Conservation (phyloP, 2,888 invertebrate genomes). For the Cantharis nigra region DNA sequence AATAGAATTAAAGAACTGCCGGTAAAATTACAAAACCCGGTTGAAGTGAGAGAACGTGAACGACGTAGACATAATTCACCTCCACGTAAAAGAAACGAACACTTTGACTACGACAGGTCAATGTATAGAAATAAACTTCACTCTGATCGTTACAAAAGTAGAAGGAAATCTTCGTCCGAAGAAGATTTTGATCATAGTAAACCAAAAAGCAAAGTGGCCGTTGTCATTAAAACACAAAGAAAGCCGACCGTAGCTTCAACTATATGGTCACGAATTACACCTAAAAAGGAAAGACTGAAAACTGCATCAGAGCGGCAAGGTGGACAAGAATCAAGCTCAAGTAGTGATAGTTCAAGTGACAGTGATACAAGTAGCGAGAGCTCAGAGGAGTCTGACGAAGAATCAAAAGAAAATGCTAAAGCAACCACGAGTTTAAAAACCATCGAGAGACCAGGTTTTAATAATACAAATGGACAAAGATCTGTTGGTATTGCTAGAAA, state of each 20-base stretch:
- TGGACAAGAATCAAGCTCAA: slow-evolving; percentile 28
- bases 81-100: neutral
- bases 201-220: slow-evolving; percentile 52
- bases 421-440: neutral
- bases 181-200: slow-evolving; percentile 33
- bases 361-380: slow-evolving; percentile 26
- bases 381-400: slow-evolving; percentile 29
- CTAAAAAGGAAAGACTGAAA: slow-evolving; percentile 34
- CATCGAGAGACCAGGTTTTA: slow-evolving; percentile 44
- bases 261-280: slow-evolving; percentile 46
- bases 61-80: slow-evolving; percentile 1
- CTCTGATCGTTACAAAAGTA: slow-evolving; percentile 23
- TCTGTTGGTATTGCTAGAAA: slow-evolving; percentile 33
- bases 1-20: neutral
- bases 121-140: slow-evolving; percentile 18
- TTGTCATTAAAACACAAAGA: slow-evolving; percentile 51
- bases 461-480: slow-evolving; percentile 25
- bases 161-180: neutral
- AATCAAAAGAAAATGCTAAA: slow-evolving; percentile 19
- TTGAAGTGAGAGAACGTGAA: neutral
- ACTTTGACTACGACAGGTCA: slow-evolving; percentile 4
- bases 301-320: slow-evolving; percentile 34
- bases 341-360: slow-evolving; percentile 26
- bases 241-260: slow-evolving; percentile 51
- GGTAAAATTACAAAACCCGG: neutral